phyloP scores from a whole-genome alignment of 2,797 vertebrate genomes.

The Pterois miles region DNA sequence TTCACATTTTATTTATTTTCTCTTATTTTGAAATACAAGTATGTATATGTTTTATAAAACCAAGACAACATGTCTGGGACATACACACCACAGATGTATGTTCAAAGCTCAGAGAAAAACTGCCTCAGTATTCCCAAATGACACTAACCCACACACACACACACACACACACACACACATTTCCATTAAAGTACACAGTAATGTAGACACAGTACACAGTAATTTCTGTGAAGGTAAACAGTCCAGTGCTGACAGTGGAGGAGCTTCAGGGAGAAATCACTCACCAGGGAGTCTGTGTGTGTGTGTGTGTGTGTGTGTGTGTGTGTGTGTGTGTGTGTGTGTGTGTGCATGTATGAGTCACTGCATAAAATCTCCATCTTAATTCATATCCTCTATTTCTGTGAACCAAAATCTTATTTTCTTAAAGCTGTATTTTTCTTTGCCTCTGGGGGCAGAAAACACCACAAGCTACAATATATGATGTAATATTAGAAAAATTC shows the following conservation, averaged over 20 bases:
- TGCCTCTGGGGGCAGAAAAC: neutral
- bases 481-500: no score
- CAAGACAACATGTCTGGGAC: neutral
- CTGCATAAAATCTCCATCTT: conserved; percentile 55
- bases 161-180: neutral
- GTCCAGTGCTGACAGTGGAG: conserved; percentile 21
- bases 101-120: neutral
- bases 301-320: conserved; percentile 12
- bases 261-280: conserved; percentile 24
- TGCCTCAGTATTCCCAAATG: neutral
- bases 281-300: conserved; percentile 10
- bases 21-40: no score
- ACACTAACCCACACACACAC: neutral
- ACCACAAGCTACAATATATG: no score
- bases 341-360: conserved; percentile 27
- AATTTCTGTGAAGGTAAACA: conserved; percentile 27
- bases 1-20: no score
- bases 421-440: neutral
- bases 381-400: conserved; percentile 20
- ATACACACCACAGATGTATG: neutral
- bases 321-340: conserved; percentile 4
- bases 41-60: neutral
- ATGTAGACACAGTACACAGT: conserved; percentile 20
- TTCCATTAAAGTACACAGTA: conserved; percentile 9
- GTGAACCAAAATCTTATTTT: conserved; percentile 4